Evolutionary conservation across 2,797 vertebrate species (phyloP).

Genomic region (Mus spretus): DNA sequence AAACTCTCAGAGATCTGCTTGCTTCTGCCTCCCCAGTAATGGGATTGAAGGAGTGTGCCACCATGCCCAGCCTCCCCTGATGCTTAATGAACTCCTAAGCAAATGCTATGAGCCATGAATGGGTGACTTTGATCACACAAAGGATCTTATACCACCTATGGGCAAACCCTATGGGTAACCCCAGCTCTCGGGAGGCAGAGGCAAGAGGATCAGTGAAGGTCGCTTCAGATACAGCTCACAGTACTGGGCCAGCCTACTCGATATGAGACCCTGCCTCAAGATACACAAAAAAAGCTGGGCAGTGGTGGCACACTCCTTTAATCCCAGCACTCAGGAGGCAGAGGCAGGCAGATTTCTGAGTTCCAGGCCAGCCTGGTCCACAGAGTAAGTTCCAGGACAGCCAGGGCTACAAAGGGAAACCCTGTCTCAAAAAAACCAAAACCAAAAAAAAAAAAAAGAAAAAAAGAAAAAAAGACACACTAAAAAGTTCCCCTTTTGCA

Average conservation of each 20-base stretch:
- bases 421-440: no score
- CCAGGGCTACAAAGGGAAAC: no score
- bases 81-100: neutral
- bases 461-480: no score
- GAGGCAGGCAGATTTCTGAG: no score
- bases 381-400: no score
- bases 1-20: neutral
- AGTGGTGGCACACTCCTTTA: no score
- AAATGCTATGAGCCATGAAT: neutral
- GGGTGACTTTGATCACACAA: neutral
- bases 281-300: neutral
- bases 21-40: neutral
- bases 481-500: neutral
- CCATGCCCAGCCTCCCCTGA: neutral
- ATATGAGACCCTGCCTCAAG: neutral
- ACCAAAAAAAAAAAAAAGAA: no score
- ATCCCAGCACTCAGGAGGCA: no score
- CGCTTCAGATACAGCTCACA: neutral
- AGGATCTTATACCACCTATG: neutral
- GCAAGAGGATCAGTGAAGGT: neutral
- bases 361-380: no score
- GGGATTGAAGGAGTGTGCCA: neutral
- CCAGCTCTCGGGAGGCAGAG: neutral
- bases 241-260: neutral
- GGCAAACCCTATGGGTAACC: neutral